Percentiles rank a stretch among this genome's conserved stretches.
These are phyloP conservation scores for human (Homo sapiens) DNA, from an alignment of 2,113 vertebrate genomes.

Conservation along the genomic window DNA sequence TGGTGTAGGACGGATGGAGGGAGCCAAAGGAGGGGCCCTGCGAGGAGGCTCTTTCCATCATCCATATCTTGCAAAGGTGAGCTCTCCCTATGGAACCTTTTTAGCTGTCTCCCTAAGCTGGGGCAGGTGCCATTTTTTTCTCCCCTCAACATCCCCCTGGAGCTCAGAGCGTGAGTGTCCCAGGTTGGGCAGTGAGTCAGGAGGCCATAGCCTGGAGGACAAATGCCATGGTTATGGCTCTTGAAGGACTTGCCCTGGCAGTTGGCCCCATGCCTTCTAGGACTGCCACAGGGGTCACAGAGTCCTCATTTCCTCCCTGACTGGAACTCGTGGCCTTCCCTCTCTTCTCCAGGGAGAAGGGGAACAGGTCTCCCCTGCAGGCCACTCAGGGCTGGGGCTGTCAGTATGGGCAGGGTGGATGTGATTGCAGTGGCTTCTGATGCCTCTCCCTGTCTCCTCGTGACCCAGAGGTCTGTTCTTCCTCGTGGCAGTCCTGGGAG, in stretches of 20 bases:
- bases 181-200: background rate
- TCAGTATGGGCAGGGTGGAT: fast-evolving
- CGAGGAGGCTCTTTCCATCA: background rate
- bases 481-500: background rate
- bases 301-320: background rate
- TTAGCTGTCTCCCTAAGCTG: background rate
- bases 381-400: background rate
- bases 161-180: background rate
- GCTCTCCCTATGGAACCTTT: background rate
- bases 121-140: background rate
- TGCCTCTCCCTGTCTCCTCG: fast-evolving
- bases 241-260: background rate
- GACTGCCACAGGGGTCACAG: background rate
- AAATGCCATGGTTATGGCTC: background rate
- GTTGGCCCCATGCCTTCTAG: background rate
- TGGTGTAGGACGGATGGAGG: background rate
- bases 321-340: background rate
- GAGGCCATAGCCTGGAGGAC: background rate
- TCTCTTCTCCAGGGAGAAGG: background rate
- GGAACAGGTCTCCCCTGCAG: background rate
- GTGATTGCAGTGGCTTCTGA: background rate
- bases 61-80: background rate
- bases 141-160: background rate
- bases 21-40: background rate
- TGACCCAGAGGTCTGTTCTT: background rate